Percentiles rank a stretch among this genome's conserved stretches.
phyloP scores from a whole-genome alignment of 2,888 invertebrate species.

The Eupsilia transversa region DNA sequence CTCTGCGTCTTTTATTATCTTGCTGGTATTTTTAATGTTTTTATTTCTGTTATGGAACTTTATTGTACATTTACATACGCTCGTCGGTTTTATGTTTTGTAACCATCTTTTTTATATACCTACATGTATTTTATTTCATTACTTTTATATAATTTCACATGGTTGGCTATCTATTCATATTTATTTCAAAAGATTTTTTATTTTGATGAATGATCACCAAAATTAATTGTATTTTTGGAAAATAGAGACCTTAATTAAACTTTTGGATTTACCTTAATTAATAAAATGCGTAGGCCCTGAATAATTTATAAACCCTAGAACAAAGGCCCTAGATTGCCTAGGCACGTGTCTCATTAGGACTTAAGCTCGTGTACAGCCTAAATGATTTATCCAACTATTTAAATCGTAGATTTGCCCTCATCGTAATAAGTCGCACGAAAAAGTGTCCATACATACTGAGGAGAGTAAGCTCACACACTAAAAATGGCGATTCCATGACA shows the following conservation, averaged over 20 bases:
- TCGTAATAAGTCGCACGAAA: too few relatives aligned
- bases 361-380: neutral
- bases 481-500: too few relatives aligned
- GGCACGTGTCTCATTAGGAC: neutral
- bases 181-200: neutral
- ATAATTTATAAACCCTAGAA: slow-evolving; percentile 5
- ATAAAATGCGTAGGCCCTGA: neutral
- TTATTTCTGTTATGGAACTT: slow-evolving; percentile 15
- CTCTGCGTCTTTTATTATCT: slow-evolving; percentile 26
- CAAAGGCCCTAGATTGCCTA: neutral
- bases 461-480: too few relatives aligned
- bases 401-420: too few relatives aligned
- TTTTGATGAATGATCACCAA: neutral
- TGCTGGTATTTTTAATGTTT: slow-evolving; percentile 25
- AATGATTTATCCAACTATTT: too few relatives aligned
- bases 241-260: neutral
- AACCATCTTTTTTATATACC: neutral
- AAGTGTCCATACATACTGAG: too few relatives aligned
- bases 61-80: slow-evolving; percentile 18
- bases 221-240: neutral
- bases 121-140: neutral
- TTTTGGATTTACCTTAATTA: neutral
- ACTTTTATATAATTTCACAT: neutral
- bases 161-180: neutral
- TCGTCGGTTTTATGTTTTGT: neutral